Evolutionary conservation across 2,888 invertebrate genomes (phyloP), one percentile per base, ranked within the genome.

Genomic region (Muscina levida): DNA sequence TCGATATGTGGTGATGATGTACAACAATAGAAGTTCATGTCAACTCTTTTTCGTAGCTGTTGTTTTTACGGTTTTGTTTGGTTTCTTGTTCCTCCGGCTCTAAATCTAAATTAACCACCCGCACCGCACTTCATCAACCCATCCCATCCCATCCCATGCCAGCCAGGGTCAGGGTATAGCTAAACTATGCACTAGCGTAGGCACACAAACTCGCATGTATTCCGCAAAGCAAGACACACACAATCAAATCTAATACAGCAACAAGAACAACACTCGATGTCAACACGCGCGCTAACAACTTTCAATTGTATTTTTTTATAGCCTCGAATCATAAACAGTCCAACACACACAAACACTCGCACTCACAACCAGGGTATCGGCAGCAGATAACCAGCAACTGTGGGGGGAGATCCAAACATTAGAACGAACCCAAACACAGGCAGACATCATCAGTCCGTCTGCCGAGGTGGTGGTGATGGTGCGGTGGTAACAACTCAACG

Each of bases 71-170:
- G 51, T 67, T 62, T 24, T 11, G 46, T 59, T 59, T 17, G 44
- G 62, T 67, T 57, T 51, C 19, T 8, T 22, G 24, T 67, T 57
- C 53, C 78, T 67, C 46, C 22, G 74, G 68, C 76, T 72, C 65
- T 74, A 73, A 79, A 77, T 76, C 72, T 67, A 75, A 77, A 79
- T 73, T 71, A 76, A 77, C 83, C 83, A 83, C 82, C 81, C 79
- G 79, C 81, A 82, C 82, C 74, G 79, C 74, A 77, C 72, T 75
- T 68, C 51, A 57, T 72, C 77, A 72, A 37, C 48, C 53, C 59
- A 39, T 19, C 71, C n/a, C n/a, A n/a, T n/a, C n/a, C n/a, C 77
- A 72, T 44, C 48, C 53, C 59, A 39, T 19, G 66, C 51, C 77
- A 62, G 53, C 46, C 57, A 66, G 37, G 19, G 26, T 53, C 15